A percentile compares a stretch with the other conserved stretches of the same genome.
Conservation (phyloP, 2,113 vertebrate species). For the Conger conger region DNA sequence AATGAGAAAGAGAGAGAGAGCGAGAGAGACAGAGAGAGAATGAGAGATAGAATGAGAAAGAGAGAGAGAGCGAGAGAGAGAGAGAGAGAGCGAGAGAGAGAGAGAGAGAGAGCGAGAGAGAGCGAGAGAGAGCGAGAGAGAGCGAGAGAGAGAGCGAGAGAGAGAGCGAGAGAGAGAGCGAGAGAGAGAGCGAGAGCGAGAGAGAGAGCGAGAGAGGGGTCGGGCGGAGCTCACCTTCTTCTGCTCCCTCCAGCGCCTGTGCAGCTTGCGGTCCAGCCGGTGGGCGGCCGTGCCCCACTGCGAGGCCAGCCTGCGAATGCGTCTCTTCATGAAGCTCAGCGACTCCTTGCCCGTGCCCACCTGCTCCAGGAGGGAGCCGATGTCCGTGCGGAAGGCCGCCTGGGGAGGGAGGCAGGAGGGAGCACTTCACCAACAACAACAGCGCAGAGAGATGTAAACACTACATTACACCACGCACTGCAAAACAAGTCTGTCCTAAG, state of each 20-base stretch:
- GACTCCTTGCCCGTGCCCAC: slow-evolving; percentile 92
- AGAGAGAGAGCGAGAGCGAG: not conserved
- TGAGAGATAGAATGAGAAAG: no score
- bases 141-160: no score
- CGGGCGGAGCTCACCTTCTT: slow-evolving; percentile 70
- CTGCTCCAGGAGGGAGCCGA: slow-evolving; percentile 84
- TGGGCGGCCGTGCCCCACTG: slow-evolving; percentile 85
- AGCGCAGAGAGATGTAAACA: not conserved
- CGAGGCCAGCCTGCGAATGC: slow-evolving; percentile 79
- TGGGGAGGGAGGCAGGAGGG: slow-evolving; percentile 44
- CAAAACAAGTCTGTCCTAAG: no score
- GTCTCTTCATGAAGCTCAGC: slow-evolving; percentile 93
- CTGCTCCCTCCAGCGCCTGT: slow-evolving; percentile 68
- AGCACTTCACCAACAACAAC: no score
- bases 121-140: no score
- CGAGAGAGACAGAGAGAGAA: no score
- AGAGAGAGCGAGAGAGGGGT: no score
- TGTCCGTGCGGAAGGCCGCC: slow-evolving; percentile 82
- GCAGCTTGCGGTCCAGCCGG: slow-evolving; percentile 76
- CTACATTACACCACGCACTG: not conserved
- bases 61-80: no score
- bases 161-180: no score
- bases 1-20: no score
- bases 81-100: no score
- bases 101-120: no score